phyloP scores from a whole-genome alignment of 2,113 vertebrate genomes.

The Aythya baeri region DNA sequence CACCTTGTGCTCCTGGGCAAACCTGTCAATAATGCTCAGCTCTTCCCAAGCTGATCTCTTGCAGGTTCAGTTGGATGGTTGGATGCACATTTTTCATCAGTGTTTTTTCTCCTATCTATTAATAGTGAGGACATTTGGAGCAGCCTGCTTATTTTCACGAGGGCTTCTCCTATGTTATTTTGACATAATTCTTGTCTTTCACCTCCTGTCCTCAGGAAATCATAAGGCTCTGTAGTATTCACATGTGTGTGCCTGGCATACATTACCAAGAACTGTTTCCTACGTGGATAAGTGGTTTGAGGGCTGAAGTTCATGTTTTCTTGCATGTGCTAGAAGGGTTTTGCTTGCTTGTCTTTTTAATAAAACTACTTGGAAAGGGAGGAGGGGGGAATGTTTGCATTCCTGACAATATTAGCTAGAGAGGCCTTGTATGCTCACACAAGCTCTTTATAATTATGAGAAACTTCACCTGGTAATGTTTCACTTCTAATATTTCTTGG shows the following conservation, averaged over 20 bases:
- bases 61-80: not conserved
- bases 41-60: not conserved
- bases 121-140: not conserved
- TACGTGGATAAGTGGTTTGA: not conserved
- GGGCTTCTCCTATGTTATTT: not conserved
- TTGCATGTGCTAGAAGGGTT: not conserved
- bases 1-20: not conserved
- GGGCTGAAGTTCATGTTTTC: not conserved
- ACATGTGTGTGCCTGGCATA: not conserved
- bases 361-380: not conserved
- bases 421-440: not conserved
- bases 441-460: not conserved
- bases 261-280: not conserved
- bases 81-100: not conserved
- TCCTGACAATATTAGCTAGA: not conserved
- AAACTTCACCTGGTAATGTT: not conserved
- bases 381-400: not conserved
- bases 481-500: not conserved
- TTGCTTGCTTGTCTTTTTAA: not conserved
- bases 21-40: not conserved
- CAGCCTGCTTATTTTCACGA: conserved; percentile 4
- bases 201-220: not conserved
- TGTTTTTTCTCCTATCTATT: not conserved
- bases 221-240: not conserved
- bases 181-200: not conserved